Evolutionary conservation across 64 coral and sea anemone genomes (phyloP).

Genomic region (Dendronephthya gigantea): DNA sequence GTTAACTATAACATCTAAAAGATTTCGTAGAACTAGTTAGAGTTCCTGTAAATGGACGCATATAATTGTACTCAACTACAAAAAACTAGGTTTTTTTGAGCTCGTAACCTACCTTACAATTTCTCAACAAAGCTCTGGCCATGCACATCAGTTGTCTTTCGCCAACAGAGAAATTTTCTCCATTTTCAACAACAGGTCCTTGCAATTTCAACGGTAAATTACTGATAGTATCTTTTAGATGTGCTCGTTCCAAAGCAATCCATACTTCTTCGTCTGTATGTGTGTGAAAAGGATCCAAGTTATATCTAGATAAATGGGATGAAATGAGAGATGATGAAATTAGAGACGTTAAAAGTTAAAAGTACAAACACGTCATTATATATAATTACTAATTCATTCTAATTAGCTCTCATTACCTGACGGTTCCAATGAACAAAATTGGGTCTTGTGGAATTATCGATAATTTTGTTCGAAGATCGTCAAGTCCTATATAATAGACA

Average conservation of each 20-base stretch:
- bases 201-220: slow-evolving; percentile 58
- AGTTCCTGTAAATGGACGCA: no score
- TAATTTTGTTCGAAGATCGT: slow-evolving; percentile 69
- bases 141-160: slow-evolving; percentile 86
- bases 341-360: no score
- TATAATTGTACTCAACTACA: neutral
- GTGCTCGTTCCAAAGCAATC: slow-evolving; percentile 73
- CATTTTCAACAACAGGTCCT: slow-evolving; percentile 85
- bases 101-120: neutral
- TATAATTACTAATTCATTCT: neutral
- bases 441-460: slow-evolving; percentile 88
- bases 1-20: no score
- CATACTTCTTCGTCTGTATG: slow-evolving; percentile 61
- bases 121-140: slow-evolving; percentile 61
- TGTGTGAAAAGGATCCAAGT: slow-evolving; percentile 68
- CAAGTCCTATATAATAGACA: slow-evolving; percentile 34
- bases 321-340: neutral
- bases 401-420: slow-evolving; percentile 43
- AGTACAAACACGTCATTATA: neutral
- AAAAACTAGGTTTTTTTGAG: neutral
- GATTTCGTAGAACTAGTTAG: no score
- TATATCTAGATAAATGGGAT: slow-evolving; percentile 44
- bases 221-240: slow-evolving; percentile 70
- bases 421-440: slow-evolving; percentile 67
- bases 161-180: slow-evolving; percentile 90